Conservation (phyloP, 2,888 invertebrate species). For the Dasypogon diadema region DNA sequence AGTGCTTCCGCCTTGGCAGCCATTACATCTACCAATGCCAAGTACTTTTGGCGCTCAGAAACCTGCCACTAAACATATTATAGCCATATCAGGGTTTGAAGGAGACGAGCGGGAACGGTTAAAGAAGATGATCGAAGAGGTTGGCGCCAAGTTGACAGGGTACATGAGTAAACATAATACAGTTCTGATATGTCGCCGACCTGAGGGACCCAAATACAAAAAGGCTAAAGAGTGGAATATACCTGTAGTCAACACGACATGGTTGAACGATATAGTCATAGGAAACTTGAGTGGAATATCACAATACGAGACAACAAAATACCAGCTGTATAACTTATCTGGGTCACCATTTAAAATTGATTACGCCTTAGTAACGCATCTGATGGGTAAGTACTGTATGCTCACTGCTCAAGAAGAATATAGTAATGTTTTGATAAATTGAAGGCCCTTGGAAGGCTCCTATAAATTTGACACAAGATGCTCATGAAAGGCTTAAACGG, state of each 20-base stretch:
- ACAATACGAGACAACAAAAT: slow-evolving; percentile 85
- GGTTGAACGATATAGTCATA: slow-evolving; percentile 92
- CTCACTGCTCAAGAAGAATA: too few species aligned
- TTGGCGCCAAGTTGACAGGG: slow-evolving; percentile 86
- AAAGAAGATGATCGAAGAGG: slow-evolving; percentile 84
- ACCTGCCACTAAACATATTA: slow-evolving; percentile 82
- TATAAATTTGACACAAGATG: slow-evolving; percentile 88
- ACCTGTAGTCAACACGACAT: slow-evolving; percentile 91
- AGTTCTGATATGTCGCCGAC: slow-evolving; percentile 80
- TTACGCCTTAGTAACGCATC: slow-evolving; percentile 84
- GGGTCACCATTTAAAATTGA: slow-evolving; percentile 87
- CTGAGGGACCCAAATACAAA: slow-evolving; percentile 88
- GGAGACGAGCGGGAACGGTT: slow-evolving; percentile 86
- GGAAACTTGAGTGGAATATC: slow-evolving; percentile 87
- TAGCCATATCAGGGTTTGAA: slow-evolving; percentile 89
- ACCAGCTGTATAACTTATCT: slow-evolving; percentile 85
- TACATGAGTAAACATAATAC: slow-evolving; percentile 86
- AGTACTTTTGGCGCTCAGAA: slow-evolving; percentile 75
- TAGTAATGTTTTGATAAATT: slow-evolving; percentile 52
- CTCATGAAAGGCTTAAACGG: slow-evolving; percentile 85
- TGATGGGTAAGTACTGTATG: slow-evolving; percentile 91
- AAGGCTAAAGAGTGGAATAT: slow-evolving; percentile 94
- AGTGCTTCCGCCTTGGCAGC: slow-evolving; percentile 92
- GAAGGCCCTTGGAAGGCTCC: slow-evolving; percentile 94
- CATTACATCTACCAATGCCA: slow-evolving; percentile 89